phyloP scores from a whole-genome alignment of 2,113 vertebrate genomes.

The Salminus brasiliensis region DNA sequence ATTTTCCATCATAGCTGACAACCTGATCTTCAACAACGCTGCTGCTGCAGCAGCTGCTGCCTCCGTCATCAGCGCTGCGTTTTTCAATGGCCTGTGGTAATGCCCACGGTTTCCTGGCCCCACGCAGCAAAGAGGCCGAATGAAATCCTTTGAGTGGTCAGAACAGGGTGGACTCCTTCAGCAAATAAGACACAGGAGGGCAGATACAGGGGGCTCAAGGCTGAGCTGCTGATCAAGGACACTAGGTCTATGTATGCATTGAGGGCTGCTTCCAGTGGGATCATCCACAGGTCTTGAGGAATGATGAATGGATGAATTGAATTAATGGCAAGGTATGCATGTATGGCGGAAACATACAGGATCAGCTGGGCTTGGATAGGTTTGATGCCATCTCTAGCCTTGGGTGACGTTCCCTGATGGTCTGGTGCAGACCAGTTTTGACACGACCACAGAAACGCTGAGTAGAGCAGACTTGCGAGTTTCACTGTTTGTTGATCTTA shows the following conservation, averaged over 20 bases:
- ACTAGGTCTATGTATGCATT: neutral
- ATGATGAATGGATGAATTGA: too few species aligned
- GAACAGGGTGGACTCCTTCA: neutral
- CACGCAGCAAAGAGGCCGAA: neutral
- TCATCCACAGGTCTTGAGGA: neutral
- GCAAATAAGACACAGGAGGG: neutral
- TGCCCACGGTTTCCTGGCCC: neutral
- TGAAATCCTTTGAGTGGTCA: neutral
- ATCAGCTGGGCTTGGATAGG: too few species aligned
- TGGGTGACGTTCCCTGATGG: too few species aligned
- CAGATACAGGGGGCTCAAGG: neutral
- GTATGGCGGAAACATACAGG: too few species aligned
- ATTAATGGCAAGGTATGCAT: too few species aligned
- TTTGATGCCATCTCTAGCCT: too few species aligned
- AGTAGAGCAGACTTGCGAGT: too few species aligned
- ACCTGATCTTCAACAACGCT: slow-evolving; percentile 35
- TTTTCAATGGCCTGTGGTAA: neutral
- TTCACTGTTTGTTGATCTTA: too few species aligned
- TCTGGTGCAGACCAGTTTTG: too few species aligned
- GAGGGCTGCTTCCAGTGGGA: neutral
- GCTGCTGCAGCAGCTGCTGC: neutral
- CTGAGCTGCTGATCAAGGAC: neutral
- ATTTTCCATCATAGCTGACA: slow-evolving; percentile 65
- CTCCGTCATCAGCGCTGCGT: neutral
- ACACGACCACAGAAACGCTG: too few species aligned